These are phyloP conservation scores for Prionailurus viverrinus DNA, from an alignment of 2,113 vertebrate species.

Conservation along the genomic window DNA sequence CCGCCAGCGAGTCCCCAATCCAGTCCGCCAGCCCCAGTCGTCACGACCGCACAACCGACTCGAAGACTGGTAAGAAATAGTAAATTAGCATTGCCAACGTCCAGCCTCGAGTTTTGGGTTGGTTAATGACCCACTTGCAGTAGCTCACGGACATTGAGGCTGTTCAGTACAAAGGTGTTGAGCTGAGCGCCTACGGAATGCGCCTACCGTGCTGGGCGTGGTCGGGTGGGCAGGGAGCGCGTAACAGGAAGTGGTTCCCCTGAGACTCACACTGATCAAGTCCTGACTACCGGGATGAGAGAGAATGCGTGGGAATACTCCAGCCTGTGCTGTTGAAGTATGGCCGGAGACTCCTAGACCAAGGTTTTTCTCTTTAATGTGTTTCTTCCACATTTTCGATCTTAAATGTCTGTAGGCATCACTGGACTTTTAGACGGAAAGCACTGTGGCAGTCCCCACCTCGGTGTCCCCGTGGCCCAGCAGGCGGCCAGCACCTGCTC, in stretches of 20 bases:
- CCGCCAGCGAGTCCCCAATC: rapidly evolving
- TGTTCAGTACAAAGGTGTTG: rapidly evolving
- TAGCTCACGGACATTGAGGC: rapidly evolving
- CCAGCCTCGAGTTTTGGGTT: not conserved
- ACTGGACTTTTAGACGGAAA: not conserved
- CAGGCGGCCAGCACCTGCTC: rapidly evolving
- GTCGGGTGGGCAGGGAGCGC: rapidly evolving
- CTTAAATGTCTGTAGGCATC: not conserved
- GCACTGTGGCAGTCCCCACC: rapidly evolving
- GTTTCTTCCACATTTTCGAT: not conserved
- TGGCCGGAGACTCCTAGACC: no score
- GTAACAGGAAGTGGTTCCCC: rapidly evolving
- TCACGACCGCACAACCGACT: rapidly evolving
- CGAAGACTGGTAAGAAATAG: no score
- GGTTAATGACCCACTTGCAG: rapidly evolving
- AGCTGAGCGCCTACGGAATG: rapidly evolving
- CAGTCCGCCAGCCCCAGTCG: rapidly evolving
- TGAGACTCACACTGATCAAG: rapidly evolving
- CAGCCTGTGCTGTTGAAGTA: rapidly evolving
- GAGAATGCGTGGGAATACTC: rapidly evolving
- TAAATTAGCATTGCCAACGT: rapidly evolving
- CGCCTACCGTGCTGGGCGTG: not conserved
- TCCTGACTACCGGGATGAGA: rapidly evolving
- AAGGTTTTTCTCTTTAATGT: not conserved
- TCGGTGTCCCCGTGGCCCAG: not conserved